A percentile compares a stretch with the other conserved stretches of the same genome.
phyloP scores from a whole-genome alignment of 2,113 vertebrate species.

The Paraplagusia blochii region DNA sequence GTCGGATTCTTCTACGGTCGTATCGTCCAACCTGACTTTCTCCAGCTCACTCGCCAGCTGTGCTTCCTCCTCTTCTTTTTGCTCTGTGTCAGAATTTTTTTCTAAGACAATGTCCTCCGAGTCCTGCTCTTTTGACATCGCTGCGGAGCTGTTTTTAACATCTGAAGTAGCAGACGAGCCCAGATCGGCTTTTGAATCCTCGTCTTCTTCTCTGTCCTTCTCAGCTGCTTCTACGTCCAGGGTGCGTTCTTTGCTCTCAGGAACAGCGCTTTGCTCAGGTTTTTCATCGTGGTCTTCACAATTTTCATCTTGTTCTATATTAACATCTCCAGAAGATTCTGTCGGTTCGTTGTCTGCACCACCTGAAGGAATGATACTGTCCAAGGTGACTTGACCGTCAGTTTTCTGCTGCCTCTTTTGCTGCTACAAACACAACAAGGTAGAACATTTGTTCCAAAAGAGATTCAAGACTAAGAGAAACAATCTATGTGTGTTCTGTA shows the following conservation, averaged over 20 bases:
- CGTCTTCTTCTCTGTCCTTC: conserved; percentile 37
- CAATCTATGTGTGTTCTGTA: background rate
- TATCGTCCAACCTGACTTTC: conserved; percentile 73
- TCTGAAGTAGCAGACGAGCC: conserved; percentile 24
- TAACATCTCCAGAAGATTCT: background rate
- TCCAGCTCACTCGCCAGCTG: conserved; percentile 71
- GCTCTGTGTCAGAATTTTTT: conserved; percentile 20
- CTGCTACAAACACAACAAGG: conserved; percentile 67
- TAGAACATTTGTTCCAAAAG: background rate
- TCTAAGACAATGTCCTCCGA: conserved; percentile 31
- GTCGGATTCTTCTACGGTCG: conserved; percentile 61
- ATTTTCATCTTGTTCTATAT: conserved; percentile 15
- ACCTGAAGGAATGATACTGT: conserved; percentile 34
- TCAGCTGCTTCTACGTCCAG: background rate
- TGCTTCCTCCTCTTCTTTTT: conserved; percentile 32
- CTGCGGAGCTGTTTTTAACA: conserved; percentile 50
- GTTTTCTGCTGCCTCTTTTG: conserved; percentile 87
- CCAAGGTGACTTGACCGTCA: conserved; percentile 74
- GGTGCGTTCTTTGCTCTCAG: conserved; percentile 24
- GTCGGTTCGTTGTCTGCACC: conserved; percentile 6
- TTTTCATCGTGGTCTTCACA: conserved; percentile 7
- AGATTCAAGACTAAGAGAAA: background rate
- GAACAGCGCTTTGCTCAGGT: background rate
- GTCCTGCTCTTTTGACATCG: conserved; percentile 50
- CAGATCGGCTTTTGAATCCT: conserved; percentile 28